Conservation (phyloP, 2,113 vertebrate species). For the Narcine bancroftii region DNA sequence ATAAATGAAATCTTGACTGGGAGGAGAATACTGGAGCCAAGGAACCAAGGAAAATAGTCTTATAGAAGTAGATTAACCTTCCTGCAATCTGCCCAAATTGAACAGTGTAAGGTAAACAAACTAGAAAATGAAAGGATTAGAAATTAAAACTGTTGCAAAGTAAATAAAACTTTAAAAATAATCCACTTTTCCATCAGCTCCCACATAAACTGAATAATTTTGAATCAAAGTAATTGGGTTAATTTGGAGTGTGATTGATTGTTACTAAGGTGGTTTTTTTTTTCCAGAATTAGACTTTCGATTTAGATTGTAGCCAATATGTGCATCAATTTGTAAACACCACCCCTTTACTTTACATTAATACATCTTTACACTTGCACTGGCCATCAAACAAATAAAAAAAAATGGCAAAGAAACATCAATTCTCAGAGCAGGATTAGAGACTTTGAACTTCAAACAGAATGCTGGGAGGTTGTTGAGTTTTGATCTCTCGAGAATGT, state of each 20-base stretch:
- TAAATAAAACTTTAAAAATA: neutral
- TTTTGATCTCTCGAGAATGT: conserved; percentile 9
- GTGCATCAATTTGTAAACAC: neutral
- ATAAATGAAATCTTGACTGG: neutral
- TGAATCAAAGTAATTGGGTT: neutral
- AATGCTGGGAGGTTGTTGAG: neutral
- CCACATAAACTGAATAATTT: too few relatives aligned
- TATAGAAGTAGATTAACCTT: neutral
- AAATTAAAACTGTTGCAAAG: neutral
- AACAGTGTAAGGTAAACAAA: neutral
- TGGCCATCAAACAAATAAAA: neutral
- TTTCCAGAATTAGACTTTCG: neutral
- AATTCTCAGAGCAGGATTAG: neutral
- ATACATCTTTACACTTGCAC: neutral
- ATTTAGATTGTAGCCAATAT: neutral
- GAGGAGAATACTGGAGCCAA: neutral
- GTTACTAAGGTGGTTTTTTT: too few relatives aligned
- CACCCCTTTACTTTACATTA: neutral
- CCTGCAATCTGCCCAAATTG: neutral
- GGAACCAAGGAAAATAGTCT: neutral
- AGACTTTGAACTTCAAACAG: neutral
- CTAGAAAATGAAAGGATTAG: neutral
- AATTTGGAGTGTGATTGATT: neutral
- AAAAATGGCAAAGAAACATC: neutral
- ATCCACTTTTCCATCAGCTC: neutral